phyloP scores from a whole-genome alignment of 2,888 invertebrate species.

The Conops quadrifasciatus region DNA sequence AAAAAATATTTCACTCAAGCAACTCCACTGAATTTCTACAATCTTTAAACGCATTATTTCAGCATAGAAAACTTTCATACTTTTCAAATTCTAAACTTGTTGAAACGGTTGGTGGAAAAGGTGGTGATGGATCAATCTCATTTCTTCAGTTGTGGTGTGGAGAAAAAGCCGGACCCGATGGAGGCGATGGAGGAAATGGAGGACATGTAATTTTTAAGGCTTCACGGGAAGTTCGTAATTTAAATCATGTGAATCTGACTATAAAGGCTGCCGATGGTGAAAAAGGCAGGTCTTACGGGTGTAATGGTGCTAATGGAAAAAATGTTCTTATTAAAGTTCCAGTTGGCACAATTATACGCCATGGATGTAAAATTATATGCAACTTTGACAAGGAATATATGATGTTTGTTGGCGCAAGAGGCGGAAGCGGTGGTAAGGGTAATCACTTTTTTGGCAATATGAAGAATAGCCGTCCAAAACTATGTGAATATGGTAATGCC shows the following conservation, averaged over 20 bases:
- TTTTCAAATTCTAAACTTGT: constrained; percentile 79
- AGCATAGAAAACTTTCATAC: constrained; percentile 58
- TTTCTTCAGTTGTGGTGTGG: constrained; percentile 84
- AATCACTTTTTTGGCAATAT: constrained; percentile 90
- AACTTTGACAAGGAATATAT: constrained; percentile 74
- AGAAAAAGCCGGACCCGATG: constrained; percentile 89
- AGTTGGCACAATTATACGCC: constrained; percentile 78
- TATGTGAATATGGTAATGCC: constrained; percentile 82
- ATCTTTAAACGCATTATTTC: no score
- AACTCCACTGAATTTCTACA: no score
- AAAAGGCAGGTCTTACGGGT: constrained; percentile 77
- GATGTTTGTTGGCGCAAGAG: constrained; percentile 92
- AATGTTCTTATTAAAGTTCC: constrained; percentile 81
- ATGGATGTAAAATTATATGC: constrained; percentile 70
- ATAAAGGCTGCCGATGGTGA: constrained; percentile 76
- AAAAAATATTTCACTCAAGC: no score
- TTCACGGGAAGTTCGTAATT: constrained; percentile 72
- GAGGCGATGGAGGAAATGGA: constrained; percentile 94
- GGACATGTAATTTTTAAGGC: constrained; percentile 91
- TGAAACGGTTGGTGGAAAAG: constrained; percentile 81
- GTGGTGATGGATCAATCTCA: constrained; percentile 92
- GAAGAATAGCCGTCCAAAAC: constrained; percentile 78
- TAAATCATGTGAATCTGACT: constrained; percentile 72
- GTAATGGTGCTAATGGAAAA: constrained; percentile 82
- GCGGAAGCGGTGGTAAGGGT: constrained; percentile 95